Evolutionary conservation across 2,888 invertebrate species (phyloP).

Genomic region (Anticlea derivata): DNA sequence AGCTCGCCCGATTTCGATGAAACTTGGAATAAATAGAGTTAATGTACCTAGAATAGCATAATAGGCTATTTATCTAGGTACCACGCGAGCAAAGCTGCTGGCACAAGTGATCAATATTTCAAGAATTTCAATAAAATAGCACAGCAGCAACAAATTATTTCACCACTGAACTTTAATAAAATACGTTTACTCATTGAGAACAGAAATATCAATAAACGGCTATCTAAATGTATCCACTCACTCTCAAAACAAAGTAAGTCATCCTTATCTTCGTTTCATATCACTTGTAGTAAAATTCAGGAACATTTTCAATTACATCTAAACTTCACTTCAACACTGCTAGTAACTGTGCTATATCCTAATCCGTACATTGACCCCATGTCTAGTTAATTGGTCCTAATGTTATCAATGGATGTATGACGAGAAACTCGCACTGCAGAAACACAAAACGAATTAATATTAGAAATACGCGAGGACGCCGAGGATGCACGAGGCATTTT

Average conservation of each 20-base stretch:
- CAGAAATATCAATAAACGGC: conserved; percentile 6
- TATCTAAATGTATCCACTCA: conserved; percentile 45
- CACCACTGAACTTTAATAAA: conserved; percentile 4
- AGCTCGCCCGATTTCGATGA: too few species aligned
- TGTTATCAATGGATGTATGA: conserved; percentile 35
- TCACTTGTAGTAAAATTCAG: conserved; percentile 40
- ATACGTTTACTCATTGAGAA: conserved; percentile 8
- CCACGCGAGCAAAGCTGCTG: too few species aligned
- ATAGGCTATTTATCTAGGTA: too few species aligned
- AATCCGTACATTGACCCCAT: conserved; percentile 51
- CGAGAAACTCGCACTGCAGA: conserved; percentile 29
- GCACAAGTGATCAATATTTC: too few species aligned
- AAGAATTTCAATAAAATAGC: neutral
- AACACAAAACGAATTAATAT: conserved; percentile 39
- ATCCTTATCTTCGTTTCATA: conserved; percentile 45
- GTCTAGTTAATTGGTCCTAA: conserved; percentile 39
- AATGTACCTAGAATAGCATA: too few species aligned
- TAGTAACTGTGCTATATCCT: conserved; percentile 42
- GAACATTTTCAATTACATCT: conserved; percentile 38
- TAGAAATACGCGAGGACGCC: conserved; percentile 37
- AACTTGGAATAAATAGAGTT: too few species aligned
- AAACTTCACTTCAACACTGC: conserved; percentile 40
- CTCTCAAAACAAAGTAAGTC: conserved; percentile 64
- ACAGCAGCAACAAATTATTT: conserved; percentile 2
- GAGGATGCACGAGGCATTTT: conserved; percentile 59